phyloP scores from a whole-genome alignment of 2,888 invertebrate species.

The Carpatolechia fugitivella region DNA sequence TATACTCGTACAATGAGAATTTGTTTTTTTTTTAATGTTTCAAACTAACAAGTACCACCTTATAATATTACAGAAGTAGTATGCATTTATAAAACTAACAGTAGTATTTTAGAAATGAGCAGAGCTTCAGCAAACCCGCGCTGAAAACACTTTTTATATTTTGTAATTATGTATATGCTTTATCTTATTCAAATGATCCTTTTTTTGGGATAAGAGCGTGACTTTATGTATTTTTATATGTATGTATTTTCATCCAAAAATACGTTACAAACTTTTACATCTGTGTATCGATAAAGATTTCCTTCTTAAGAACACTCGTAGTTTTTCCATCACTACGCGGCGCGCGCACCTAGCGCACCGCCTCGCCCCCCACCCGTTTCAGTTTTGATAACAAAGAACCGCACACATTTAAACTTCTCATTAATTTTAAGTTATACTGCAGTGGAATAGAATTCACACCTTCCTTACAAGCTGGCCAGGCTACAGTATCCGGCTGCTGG shows the following conservation, averaged over 20 bases:
- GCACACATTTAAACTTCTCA: conserved; percentile 33
- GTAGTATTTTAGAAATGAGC: too few species aligned
- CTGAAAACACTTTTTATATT: too few species aligned
- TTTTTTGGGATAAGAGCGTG: too few species aligned
- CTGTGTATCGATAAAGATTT: neutral
- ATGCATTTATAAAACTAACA: too few species aligned
- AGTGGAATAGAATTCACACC: conserved; percentile 27
- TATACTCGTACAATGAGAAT: too few species aligned
- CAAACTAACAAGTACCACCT: too few species aligned
- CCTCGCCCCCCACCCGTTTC: conserved; percentile 23
- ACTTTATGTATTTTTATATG: too few species aligned
- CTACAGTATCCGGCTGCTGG: neutral
- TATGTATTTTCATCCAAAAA: neutral
- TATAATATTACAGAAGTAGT: too few species aligned
- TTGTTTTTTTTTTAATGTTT: too few species aligned
- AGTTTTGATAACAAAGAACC: conserved; percentile 32
- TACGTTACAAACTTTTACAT: neutral
- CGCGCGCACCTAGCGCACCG: conserved; percentile 30
- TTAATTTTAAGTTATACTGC: conserved; percentile 32
- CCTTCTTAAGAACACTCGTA: neutral
- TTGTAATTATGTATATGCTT: too few species aligned
- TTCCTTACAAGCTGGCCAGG: conserved; percentile 11
- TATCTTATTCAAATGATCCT: too few species aligned
- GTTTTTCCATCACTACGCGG: conserved; percentile 21
- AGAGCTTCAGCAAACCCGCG: too few species aligned